Conservation (phyloP, 2,113 vertebrate genomes). For the Phylloscopus whistleri region DNA sequence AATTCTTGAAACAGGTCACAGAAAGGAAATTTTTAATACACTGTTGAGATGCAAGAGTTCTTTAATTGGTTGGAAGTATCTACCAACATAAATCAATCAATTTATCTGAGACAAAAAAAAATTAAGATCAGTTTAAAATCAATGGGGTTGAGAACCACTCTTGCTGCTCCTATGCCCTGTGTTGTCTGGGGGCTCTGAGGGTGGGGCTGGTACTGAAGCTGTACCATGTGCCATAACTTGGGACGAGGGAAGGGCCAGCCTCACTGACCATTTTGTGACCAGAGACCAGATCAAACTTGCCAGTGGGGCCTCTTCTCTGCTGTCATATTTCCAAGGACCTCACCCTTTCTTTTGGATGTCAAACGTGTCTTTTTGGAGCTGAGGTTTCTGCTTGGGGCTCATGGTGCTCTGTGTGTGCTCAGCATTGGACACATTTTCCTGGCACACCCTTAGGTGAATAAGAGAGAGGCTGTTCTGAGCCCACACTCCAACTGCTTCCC, state of each 20-base stretch:
- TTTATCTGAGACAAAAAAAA: background rate
- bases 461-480: background rate
- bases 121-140: background rate
- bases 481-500: background rate
- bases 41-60: background rate
- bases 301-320: background rate
- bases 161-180: background rate
- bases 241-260: background rate
- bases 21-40: background rate
- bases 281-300: background rate
- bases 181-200: too few relatives aligned
- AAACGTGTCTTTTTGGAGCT: background rate
- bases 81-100: background rate
- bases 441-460: too few relatives aligned
- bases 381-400: background rate
- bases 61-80: background rate
- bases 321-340: background rate
- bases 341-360: background rate
- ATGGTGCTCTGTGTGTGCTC: too few relatives aligned
- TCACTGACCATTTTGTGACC: background rate
- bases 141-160: fast-evolving
- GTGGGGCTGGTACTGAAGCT: background rate
- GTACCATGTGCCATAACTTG: background rate
- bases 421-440: background rate
- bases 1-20: background rate